Conservation (phyloP, 2,888 invertebrate genomes). For the Hypomecis atomaria region DNA sequence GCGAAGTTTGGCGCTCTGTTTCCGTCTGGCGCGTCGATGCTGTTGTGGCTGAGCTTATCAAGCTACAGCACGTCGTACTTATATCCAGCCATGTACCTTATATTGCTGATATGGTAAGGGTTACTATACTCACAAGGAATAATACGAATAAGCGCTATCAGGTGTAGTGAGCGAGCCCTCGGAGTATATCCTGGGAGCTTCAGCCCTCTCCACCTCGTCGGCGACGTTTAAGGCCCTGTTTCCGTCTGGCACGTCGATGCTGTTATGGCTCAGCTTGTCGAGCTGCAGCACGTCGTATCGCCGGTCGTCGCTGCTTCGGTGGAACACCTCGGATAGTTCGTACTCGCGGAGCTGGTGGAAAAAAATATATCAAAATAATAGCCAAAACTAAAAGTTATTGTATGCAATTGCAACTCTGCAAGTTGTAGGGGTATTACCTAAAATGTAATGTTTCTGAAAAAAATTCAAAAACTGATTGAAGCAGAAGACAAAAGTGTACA, state of each 20-base stretch:
- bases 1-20: too few relatives aligned
- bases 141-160: conserved; percentile 75
- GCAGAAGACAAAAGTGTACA: too few relatives aligned
- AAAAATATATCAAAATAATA: too few relatives aligned
- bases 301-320: conserved; percentile 91
- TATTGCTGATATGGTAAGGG: not conserved
- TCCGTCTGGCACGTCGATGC: conserved; percentile 86
- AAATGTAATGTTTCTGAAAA: too few relatives aligned
- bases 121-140: conserved; percentile 77
- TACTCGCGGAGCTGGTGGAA: conserved; percentile 91
- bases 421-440: too few relatives aligned
- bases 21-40: too few relatives aligned
- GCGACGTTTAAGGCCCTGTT: conserved; percentile 90
- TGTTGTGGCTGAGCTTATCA: conserved; percentile 44
- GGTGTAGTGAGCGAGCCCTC: conserved; percentile 77
- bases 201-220: conserved; percentile 91
- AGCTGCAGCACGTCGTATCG: conserved; percentile 89
- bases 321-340: conserved; percentile 94
- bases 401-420: too few relatives aligned
- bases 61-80: too few relatives aligned
- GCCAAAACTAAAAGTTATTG: too few relatives aligned
- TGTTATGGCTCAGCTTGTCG: conserved; percentile 84
- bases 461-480: too few relatives aligned
- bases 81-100: too few relatives aligned
- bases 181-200: conserved; percentile 84